phyloP scores from a whole-genome alignment of 1,140 invertebrate species.

The Drosophila sproati region DNA sequence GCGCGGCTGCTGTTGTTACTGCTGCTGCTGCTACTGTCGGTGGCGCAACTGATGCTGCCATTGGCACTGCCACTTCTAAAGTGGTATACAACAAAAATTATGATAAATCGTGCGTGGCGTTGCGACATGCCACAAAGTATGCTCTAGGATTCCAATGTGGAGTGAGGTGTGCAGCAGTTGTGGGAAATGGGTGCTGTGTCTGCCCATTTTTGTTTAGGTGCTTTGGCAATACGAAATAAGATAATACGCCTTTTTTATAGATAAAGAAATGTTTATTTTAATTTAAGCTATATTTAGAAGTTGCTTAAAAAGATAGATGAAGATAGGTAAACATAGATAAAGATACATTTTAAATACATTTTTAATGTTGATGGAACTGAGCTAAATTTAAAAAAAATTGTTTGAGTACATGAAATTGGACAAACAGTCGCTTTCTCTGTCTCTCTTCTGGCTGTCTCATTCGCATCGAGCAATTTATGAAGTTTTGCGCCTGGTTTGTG shows the following conservation, averaged over 20 bases:
- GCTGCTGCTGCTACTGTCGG: conserved; percentile 41
- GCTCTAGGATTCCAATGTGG: conserved; percentile 8
- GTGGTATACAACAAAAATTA: conserved; percentile 67
- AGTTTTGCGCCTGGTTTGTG: conserved; percentile 69
- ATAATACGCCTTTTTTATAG: too few relatives aligned
- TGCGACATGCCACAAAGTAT: conserved; percentile 47
- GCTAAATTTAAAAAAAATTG: too few relatives aligned
- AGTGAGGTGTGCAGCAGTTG: neutral
- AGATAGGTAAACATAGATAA: too few relatives aligned
- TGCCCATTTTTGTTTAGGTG: too few relatives aligned
- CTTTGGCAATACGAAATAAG: too few relatives aligned
- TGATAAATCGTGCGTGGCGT: conserved; percentile 75
- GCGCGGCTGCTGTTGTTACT: conserved; percentile 55
- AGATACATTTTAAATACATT: too few relatives aligned
- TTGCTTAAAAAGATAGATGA: too few relatives aligned
- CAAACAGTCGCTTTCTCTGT: too few relatives aligned
- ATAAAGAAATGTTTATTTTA: too few relatives aligned
- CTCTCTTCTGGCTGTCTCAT: neutral
- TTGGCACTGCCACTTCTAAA: conserved; percentile 14
- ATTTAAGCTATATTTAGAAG: too few relatives aligned
- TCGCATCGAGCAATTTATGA: conserved; percentile 63
- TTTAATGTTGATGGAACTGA: too few relatives aligned
- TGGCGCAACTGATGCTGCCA: conserved; percentile 35
- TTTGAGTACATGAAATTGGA: too few relatives aligned
- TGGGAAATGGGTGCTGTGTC: neutral